These are phyloP conservation scores for Bombyx mori DNA, from an alignment of 1,140 invertebrate species.

Conservation along the genomic window ASM3026992v2 NC_085121.1:6815001-6815500, in stretches of 20 bases:
- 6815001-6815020: no score
- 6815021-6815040: no score
- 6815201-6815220: constrained; percentile 67
- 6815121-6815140: constrained; percentile 27
- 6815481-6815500: constrained; percentile 62
- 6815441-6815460: constrained; percentile 64
- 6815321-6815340: constrained; percentile 70
- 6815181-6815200: constrained; percentile 64
- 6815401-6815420: constrained; percentile 33
- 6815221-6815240: constrained; percentile 65
- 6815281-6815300: constrained; percentile 72
- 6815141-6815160: constrained; percentile 42
- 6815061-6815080: not conserved
- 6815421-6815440: constrained; percentile 40
- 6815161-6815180: constrained; percentile 43
- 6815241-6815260: constrained; percentile 68
- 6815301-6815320: constrained; percentile 68
- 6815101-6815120: not conserved
- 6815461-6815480: constrained; percentile 56
- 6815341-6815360: constrained; percentile 53
- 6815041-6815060: not conserved
- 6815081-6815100: no score
- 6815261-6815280: constrained; percentile 66
- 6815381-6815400: constrained; percentile 25
- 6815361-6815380: constrained; percentile 43